Conservation (phyloP, 2,113 vertebrate genomes). For the Tachycineta bicolor region DNA sequence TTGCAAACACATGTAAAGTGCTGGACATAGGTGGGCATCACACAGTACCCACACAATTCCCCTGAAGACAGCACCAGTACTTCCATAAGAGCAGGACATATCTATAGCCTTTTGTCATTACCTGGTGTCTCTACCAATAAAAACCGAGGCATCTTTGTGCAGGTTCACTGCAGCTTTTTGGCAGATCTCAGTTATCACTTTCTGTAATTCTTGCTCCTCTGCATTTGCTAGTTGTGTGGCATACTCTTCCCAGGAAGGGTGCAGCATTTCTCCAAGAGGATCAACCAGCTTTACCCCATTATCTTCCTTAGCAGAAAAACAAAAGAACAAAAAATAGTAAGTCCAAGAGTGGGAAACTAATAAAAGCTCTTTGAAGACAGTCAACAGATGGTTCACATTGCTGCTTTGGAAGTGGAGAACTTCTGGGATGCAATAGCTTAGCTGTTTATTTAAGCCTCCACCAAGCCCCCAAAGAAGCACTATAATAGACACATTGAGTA, state of each 20-base stretch:
- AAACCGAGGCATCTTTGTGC: constrained; percentile 78
- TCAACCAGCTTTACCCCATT: constrained; percentile 95
- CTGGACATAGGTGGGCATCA: background rate
- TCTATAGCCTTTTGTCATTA: constrained; percentile 44
- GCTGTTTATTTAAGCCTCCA: background rate
- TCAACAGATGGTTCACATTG: fast-evolving
- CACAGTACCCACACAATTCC: fast-evolving
- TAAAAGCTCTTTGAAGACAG: background rate
- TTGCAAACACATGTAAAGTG: background rate
- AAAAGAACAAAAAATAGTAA: background rate
- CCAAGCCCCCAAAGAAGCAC: background rate
- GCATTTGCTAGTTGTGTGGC: constrained; percentile 89
- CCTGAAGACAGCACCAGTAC: background rate
- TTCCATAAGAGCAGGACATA: background rate
- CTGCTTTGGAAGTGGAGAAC: background rate
- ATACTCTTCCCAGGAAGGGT: constrained; percentile 86
- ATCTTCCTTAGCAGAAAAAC: constrained; percentile 82
- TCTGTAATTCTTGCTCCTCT: constrained; percentile 80
- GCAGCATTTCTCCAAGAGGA: constrained; percentile 95
- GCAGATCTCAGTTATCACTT: constrained; percentile 76
- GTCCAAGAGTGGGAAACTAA: background rate
- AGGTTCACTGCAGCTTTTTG: constrained; percentile 82
- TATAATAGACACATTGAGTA: background rate
- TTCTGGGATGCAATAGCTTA: background rate
- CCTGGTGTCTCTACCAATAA: constrained; percentile 94